These are phyloP conservation scores for Lamellibrachia luymesi DNA, from an alignment of 1,140 invertebrate genomes.

Conservation along the genomic window DNA sequence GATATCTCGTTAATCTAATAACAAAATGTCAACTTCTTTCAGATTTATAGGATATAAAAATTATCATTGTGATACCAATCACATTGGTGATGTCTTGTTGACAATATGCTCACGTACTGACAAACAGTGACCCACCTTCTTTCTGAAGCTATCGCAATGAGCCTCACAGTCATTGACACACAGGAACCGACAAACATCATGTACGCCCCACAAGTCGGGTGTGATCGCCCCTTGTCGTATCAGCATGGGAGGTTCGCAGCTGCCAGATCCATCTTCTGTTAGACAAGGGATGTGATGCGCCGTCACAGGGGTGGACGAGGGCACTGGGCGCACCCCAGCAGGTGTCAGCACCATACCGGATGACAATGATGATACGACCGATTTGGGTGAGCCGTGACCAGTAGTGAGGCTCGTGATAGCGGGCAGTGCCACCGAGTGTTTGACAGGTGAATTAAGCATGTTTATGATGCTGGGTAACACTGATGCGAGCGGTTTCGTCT, in stretches of 20 bases:
- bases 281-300: slow-evolving; percentile 23
- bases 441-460: slow-evolving; percentile 13
- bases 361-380: background rate
- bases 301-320: background rate
- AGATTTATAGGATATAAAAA: background rate
- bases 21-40: background rate
- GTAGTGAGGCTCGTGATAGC: background rate
- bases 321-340: background rate
- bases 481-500: background rate
- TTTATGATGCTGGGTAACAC: background rate
- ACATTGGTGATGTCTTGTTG: slow-evolving; percentile 24
- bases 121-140: slow-evolving; percentile 60
- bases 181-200: slow-evolving; percentile 84
- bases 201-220: slow-evolving; percentile 75
- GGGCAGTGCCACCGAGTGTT: background rate
- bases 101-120: background rate
- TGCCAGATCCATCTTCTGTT: background rate
- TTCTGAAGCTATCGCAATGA: slow-evolving; percentile 81
- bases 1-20: background rate
- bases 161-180: slow-evolving; percentile 84
- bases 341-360: background rate
- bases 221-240: slow-evolving; percentile 18
- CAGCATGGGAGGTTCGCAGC: background rate
- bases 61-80: slow-evolving; percentile 17
- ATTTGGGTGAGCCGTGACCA: background rate